Base-by-base conservation (phyloP, 2,888 invertebrate genomes). In the Nephrotoma guestfalica region DNA sequence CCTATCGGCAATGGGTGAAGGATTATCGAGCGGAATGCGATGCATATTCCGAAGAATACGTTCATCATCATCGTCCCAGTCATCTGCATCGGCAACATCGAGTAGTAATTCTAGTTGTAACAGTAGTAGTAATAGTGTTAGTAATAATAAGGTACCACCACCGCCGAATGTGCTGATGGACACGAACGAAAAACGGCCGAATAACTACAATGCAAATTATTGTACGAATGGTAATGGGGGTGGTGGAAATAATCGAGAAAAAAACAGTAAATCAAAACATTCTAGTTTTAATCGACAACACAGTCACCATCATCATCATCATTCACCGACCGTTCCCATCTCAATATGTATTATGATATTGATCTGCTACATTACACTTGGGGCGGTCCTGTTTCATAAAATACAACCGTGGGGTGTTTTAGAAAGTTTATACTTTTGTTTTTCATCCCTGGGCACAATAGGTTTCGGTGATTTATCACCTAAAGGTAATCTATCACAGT, bases 341-440 rank as follows among this genome's bases (percentile, higher is more conserved):
- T 94, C 95, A 86, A 93, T 99, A 86, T 97, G 98, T 90, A 92
- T 98, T 87, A 92, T 97, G 88, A 95, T 98, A 83, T 95, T 99
- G 89, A 93, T 97, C 86, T 93, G 95, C 88, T 99, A 99, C 91
- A 94, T 99, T 89, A 95, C 96, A 87, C 95, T 97, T 47, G 99
- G 99, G 13, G 96, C 98, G 0, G 93, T 97, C 87, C 93, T 99
- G 88, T 99, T 99, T 91, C 95, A 96, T 87, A 93, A 96, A 86
- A 95, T 98, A 90, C 99, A 99, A 91, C 94, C 95, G 88, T 99
- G 99, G 99, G 95, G 95, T 87, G 94, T 97, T 71, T 93, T 98
- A 86, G 98, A 98, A 90, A 97, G 98, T 45, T 93, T 95, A 87
- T 96, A 95, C 90, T 96, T 96, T 90, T 96, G 96, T 89, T 96